Evolutionary conservation across 2,888 invertebrate genomes (phyloP).

Genomic region (Rosalia funebris): DNA sequence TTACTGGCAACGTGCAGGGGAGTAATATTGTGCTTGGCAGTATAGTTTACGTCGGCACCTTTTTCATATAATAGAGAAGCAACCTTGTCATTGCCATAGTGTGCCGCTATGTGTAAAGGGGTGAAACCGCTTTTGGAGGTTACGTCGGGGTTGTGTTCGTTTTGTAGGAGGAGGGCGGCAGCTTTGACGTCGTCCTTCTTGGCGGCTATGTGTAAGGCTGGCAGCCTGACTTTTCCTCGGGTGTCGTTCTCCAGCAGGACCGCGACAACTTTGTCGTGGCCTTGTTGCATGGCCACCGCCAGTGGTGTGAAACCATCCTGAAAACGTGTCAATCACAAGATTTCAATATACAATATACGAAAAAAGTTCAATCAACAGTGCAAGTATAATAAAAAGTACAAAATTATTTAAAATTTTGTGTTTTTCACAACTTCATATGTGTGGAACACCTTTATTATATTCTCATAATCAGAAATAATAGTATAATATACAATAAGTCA

Average conservation of each 20-base stretch:
- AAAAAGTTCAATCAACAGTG: no score
- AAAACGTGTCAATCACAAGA: slow-evolving; percentile 41
- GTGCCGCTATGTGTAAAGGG: slow-evolving; percentile 97
- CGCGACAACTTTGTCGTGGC: slow-evolving; percentile 96
- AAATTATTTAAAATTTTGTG: no score
- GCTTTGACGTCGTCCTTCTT: slow-evolving; percentile 99
- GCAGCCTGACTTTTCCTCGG: slow-evolving; percentile 93
- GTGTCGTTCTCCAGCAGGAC: slow-evolving; percentile 96
- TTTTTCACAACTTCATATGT: no score
- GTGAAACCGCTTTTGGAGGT: slow-evolving; percentile 98
- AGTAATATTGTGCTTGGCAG: slow-evolving; percentile 98
- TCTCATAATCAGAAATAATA: no score
- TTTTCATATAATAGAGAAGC: slow-evolving; percentile 79
- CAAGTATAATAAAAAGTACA: no score
- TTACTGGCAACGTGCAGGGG: slow-evolving; percentile 98
- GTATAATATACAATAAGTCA: no score
- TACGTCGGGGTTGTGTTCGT: slow-evolving; percentile 96
- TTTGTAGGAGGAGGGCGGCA: slow-evolving; percentile 87
- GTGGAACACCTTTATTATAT: no score
- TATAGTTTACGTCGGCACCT: slow-evolving; percentile 90
- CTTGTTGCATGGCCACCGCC: slow-evolving; percentile 99
- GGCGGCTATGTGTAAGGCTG: slow-evolving; percentile 97
- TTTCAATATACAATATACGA: no score
- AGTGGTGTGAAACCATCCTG: slow-evolving; percentile 98
- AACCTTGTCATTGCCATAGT: slow-evolving; percentile 93